These are phyloP conservation scores for Oophaga pumilio DNA, from an alignment of 2,113 vertebrate species.

Conservation along the genomic window DNA sequence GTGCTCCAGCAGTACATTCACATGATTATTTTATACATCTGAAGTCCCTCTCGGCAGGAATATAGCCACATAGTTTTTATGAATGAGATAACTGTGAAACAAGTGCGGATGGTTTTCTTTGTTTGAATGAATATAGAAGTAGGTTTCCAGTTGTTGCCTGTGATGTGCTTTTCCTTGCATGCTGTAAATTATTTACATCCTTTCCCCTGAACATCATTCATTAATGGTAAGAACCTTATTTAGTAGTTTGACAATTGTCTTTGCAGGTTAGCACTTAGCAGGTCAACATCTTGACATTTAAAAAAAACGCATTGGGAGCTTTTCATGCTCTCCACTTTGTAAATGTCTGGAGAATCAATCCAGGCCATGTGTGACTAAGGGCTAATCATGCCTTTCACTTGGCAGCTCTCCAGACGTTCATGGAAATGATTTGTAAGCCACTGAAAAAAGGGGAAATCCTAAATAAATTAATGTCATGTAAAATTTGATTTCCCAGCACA, in stretches of 20 bases:
- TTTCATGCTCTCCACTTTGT: conserved; percentile 11
- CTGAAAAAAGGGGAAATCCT: background rate
- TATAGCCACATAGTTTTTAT: background rate
- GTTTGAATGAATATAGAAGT: background rate
- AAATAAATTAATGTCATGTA: conserved; percentile 20
- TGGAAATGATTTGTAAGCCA: conserved; percentile 15
- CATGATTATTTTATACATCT: background rate
- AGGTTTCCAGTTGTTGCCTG: background rate
- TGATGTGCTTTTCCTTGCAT: background rate
- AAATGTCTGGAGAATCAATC: conserved; percentile 32
- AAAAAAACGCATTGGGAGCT: conserved; percentile 10
- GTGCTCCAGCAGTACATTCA: background rate
- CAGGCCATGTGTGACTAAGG: conserved; percentile 38
- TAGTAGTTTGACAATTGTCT: conserved; percentile 25
- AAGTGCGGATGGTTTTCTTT: background rate
- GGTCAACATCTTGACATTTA: conserved; percentile 48
- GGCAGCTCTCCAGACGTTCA: conserved; percentile 25
- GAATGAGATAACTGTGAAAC: background rate
- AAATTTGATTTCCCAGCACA: conserved; percentile 17
- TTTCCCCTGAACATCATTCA: background rate
- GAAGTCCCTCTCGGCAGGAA: background rate
- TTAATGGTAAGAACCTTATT: conserved; percentile 10
- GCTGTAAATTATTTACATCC: conserved; percentile 7
- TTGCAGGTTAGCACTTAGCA: conserved; percentile 48
- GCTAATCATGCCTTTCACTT: conserved; percentile 11